Percentiles rank a stretch among this genome's conserved stretches.
phyloP scores from a whole-genome alignment of 1,140 invertebrate genomes.

The Tribolium madens region DNA sequence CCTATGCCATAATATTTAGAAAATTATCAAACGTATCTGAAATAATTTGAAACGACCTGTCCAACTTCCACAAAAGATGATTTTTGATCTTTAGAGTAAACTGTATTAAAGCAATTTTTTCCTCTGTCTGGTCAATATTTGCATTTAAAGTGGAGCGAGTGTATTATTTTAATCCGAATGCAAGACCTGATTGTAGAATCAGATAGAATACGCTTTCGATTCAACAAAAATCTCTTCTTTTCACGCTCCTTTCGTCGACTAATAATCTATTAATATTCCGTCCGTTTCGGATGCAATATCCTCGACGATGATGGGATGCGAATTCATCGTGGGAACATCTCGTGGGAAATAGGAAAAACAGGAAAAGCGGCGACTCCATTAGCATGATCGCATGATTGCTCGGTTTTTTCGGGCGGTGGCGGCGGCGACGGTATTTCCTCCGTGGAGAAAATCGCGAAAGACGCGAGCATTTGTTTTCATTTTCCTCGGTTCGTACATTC shows the following conservation, averaged over 20 bases:
- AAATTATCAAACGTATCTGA: background rate
- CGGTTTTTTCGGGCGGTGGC: background rate
- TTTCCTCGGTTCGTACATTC: conserved; percentile 10
- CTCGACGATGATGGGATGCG: conserved; percentile 12
- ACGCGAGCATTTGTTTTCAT: conserved; percentile 13
- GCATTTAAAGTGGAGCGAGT: background rate
- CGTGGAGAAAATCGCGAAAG: background rate
- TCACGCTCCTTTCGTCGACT: background rate
- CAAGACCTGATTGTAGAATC: background rate
- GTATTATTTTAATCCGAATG: background rate
- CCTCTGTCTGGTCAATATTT: background rate
- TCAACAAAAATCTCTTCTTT: background rate
- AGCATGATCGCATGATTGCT: conserved; percentile 4
- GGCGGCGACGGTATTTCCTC: background rate
- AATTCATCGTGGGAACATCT: conserved; percentile 2
- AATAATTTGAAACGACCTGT: too few species aligned
- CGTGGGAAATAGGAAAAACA: conserved; percentile 22
- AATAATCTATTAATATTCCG: conserved; percentile 35
- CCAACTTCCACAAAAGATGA: too few species aligned
- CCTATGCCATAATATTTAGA: background rate
- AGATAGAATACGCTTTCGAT: background rate
- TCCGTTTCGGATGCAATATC: conserved; percentile 21
- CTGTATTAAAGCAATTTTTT: background rate
- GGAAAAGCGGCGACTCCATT: background rate
- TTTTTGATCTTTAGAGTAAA: too few species aligned